Base-by-base conservation (phyloP, 2,888 invertebrate genomes). In the Ormyrus rosae region DNA sequence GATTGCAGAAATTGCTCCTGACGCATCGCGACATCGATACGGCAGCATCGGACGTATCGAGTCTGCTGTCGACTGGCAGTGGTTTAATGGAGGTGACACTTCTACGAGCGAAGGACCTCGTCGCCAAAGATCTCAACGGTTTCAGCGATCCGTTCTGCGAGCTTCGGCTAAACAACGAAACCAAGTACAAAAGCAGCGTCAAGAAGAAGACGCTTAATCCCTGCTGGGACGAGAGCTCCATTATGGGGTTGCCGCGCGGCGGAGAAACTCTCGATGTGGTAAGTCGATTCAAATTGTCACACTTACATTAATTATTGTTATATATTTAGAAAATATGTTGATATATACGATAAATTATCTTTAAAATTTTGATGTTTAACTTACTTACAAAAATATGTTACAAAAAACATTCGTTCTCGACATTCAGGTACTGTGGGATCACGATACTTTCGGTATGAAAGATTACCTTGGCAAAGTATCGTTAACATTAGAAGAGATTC, bases 91-190 rank as follows among this genome's bases (percentile, higher is more conserved):
- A 92, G 83, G 88, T 92, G 64, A 91, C 91, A 2, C 87, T 92
- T 11, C 83, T 87, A 63, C 90, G 92, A 78, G 93, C 92, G 1
- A 91, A 89, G 68, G 91, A 92, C 82, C 89, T 93, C 67, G 89
- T 92, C 5, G 91, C 92, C 1, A 92, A 91, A 86, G 93, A 93
- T 86, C 87, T 92, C 77, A 92, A 92, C 85, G 92, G 92, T n/a
- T 92, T 91, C 86, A 93, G 92, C 86, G 92, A 93, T 85, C 92
- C 92, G 7, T 93, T 91, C 84, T 92, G 92, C 86, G 92, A 91
- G 76, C 86, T 93, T 11, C 90, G 89, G 81, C 83, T 92, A 58
- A 91, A 91, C 77, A 91, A 91, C 53, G 91, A 92, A 79, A 91
- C 91, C 63, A 91, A 92, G 82, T 92, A 92, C 86, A 91, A 91